These are phyloP conservation scores for Varroa destructor DNA, from an alignment of 1,140 invertebrate species.

Conservation along the genomic window DNA sequence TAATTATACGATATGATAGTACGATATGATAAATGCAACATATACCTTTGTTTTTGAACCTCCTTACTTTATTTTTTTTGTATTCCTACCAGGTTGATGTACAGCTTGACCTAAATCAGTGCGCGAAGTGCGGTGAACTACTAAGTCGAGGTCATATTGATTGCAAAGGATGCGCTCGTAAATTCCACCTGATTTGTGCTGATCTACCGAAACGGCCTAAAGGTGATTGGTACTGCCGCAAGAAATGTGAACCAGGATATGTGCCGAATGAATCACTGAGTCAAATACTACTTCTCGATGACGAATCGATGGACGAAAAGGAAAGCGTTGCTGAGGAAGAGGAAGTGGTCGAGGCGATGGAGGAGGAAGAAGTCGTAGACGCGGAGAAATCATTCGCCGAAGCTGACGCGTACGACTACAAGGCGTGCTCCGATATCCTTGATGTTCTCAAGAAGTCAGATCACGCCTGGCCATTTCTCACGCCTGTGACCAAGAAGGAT, in stretches of 20 bases:
- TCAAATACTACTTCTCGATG: constrained; percentile 14
- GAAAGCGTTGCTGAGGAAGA: constrained; percentile 52
- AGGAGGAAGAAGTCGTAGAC: constrained; percentile 50
- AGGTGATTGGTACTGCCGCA: constrained; percentile 24
- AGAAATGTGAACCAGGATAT: constrained; percentile 9
- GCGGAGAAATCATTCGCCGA: not conserved
- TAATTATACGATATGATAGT: no score
- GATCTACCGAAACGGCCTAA: constrained; percentile 16
- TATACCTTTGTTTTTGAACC: no score
- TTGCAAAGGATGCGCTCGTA: constrained; percentile 13
- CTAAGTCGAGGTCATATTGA: constrained; percentile 17
- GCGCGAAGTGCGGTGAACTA: constrained; percentile 8
- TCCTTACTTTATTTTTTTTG: no score
- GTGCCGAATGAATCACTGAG: constrained; percentile 10
- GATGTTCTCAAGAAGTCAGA: constrained; percentile 78
- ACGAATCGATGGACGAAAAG: constrained; percentile 35
- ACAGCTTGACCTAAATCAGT: constrained; percentile 7
- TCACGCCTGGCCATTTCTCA: constrained; percentile 85
- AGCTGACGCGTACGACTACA: constrained; percentile 21
- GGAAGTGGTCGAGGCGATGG: constrained; percentile 64
- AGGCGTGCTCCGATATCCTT: constrained; percentile 42
- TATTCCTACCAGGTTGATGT: no score
- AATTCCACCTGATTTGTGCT: constrained; percentile 14
- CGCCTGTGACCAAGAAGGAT: constrained; percentile 90
- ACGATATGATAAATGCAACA: no score